A percentile compares a stretch with the other conserved stretches of the same genome.
phyloP scores from a whole-genome alignment of 2,888 invertebrate species.

The Pseudococcus longispinus region DNA sequence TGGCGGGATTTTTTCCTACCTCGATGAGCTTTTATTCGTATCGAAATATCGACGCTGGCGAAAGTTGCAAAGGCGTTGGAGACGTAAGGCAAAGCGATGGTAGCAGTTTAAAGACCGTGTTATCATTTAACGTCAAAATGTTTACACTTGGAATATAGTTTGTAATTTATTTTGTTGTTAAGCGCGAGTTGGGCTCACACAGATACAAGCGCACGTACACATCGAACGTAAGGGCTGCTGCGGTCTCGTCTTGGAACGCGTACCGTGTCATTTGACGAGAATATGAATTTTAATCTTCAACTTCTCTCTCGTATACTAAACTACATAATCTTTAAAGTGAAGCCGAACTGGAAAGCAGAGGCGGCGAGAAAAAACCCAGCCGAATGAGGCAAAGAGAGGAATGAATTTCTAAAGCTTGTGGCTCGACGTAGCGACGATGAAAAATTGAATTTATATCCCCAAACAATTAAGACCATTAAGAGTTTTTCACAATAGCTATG shows the following conservation, averaged over 20 bases:
- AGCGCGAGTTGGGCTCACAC: background rate
- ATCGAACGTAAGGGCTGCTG: background rate
- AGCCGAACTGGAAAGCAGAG: background rate
- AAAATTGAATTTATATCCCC: constrained; percentile 28
- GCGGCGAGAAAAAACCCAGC: background rate
- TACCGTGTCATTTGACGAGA: constrained; percentile 9
- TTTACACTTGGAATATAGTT: constrained; percentile 24
- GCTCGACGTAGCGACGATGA: background rate
- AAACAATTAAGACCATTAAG: constrained; percentile 19
- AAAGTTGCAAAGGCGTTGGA: background rate
- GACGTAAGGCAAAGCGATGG: background rate
- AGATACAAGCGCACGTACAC: background rate
- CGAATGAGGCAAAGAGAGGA: background rate
- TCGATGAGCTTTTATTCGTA: too few species aligned
- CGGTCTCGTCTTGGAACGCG: background rate
- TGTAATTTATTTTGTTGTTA: constrained; percentile 3
- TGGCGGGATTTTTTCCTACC: too few species aligned
- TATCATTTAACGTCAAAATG: constrained; percentile 28
- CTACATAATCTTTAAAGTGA: constrained; percentile 16
- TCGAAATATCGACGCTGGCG: background rate
- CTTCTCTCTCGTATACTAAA: background rate
- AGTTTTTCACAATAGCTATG: background rate
- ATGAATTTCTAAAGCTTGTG: background rate
- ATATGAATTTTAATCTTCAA: constrained; percentile 24
- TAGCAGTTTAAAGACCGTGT: background rate